Evolutionary conservation across 53 echinoderm and acorn worm genomes (phyloP).

Genomic region (Hippasteria phrygiana): DNA sequence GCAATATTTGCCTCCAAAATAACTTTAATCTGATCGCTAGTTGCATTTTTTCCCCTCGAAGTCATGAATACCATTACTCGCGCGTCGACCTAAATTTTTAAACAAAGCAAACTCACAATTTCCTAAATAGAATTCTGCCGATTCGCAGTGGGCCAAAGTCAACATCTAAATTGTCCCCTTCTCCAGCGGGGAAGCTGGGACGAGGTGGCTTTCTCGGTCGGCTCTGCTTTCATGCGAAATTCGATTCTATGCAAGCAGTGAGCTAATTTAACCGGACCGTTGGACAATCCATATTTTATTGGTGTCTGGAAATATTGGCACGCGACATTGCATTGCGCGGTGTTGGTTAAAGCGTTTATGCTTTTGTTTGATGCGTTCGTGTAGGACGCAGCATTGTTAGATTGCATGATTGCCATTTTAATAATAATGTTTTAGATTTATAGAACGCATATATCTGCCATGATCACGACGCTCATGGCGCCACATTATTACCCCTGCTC

Average conservation of each 20-base stretch:
- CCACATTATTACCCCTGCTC: too few species aligned
- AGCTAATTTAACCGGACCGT: conserved; percentile 11
- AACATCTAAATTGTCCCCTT: conserved; percentile 13
- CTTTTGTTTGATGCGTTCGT: too few species aligned
- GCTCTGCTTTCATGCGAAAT: background rate
- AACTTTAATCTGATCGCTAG: background rate
- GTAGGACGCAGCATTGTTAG: too few species aligned
- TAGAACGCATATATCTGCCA: too few species aligned
- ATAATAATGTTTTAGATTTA: too few species aligned
- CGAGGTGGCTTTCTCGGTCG: background rate
- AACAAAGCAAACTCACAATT: conserved; percentile 33
- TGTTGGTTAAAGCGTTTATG: background rate
- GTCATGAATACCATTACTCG: background rate
- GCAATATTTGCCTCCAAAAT: background rate
- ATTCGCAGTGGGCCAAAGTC: background rate
- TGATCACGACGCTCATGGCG: too few species aligned
- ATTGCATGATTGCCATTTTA: too few species aligned
- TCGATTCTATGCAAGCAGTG: conserved; percentile 20
- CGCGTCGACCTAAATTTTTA: conserved; percentile 31
- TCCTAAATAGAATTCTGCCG: background rate
- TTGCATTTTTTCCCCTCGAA: background rate
- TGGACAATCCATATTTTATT: background rate
- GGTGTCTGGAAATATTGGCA: background rate
- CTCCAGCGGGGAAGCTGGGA: background rate
- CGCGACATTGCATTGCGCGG: conserved; percentile 1